Evolutionary conservation across 1,140 invertebrate genomes (phyloP).

Genomic region (Drosophila erecta): DNA sequence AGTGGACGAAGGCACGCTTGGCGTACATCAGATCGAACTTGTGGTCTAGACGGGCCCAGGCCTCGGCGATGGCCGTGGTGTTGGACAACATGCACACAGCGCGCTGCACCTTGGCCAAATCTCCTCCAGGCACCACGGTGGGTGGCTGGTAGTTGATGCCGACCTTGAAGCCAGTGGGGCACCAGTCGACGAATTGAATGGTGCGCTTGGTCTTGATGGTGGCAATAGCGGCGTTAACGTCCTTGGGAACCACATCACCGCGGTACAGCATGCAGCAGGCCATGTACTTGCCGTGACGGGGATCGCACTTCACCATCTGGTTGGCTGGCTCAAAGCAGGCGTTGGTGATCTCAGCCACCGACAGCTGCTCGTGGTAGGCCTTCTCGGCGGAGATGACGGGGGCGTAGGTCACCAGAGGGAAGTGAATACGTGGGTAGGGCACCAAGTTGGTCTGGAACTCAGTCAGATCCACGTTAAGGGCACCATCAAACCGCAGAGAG

Average conservation of each 20-base stretch:
- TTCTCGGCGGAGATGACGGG: slow-evolving; percentile 94
- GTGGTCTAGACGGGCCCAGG: slow-evolving; percentile 91
- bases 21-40: slow-evolving; percentile 94
- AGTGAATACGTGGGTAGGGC: slow-evolving; percentile 93
- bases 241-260: slow-evolving; percentile 91
- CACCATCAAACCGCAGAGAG: slow-evolving; percentile 95
- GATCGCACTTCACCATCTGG: slow-evolving; percentile 97
- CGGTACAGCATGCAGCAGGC: slow-evolving; percentile 93
- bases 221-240: slow-evolving; percentile 93
- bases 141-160: slow-evolving; percentile 93
- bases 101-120: slow-evolving; percentile 90
- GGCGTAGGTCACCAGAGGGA: slow-evolving; percentile 93
- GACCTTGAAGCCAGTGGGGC: slow-evolving; percentile 94
- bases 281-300: slow-evolving; percentile 96
- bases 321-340: slow-evolving; percentile 95
- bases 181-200: slow-evolving; percentile 96
- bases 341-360: slow-evolving; percentile 94
- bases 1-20: slow-evolving; percentile 94
- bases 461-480: slow-evolving; percentile 94
- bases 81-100: slow-evolving; percentile 92
- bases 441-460: slow-evolving; percentile 96
- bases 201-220: slow-evolving; percentile 93
- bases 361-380: slow-evolving; percentile 93
- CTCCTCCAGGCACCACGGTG: slow-evolving; percentile 92
- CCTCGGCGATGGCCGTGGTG: slow-evolving; percentile 92